A percentile compares a stretch with the other conserved stretches of the same genome.
Evolutionary conservation across 2,888 invertebrate species (phyloP).

Genomic region (Athalia rosae): DNA sequence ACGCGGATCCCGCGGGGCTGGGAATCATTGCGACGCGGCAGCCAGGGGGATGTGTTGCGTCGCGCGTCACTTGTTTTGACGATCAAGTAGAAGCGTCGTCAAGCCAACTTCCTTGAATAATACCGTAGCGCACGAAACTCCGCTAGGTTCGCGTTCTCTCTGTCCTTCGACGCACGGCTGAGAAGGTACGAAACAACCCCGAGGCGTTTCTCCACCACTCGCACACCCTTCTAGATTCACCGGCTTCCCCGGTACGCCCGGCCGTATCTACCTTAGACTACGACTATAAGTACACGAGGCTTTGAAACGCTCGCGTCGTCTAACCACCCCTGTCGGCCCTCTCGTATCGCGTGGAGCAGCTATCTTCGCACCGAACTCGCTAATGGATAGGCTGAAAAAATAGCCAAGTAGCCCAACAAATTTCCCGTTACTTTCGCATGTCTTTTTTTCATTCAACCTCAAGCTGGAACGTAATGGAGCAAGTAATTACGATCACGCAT

Average conservation of each 20-base stretch:
- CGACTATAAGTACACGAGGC: conserved; percentile 55
- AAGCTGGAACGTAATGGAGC: too few relatives aligned
- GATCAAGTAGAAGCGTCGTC: conserved; percentile 55
- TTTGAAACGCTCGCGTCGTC: conserved; percentile 51
- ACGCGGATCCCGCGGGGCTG: conserved; percentile 41
- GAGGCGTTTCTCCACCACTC: conserved; percentile 57
- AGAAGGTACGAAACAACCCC: conserved; percentile 49
- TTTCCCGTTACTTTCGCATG: too few relatives aligned
- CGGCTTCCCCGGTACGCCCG: background rate
- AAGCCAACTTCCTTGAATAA: conserved; percentile 63
- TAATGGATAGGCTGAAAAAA: background rate
- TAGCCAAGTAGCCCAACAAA: too few relatives aligned
- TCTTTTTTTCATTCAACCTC: too few relatives aligned
- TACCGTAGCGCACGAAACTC: conserved; percentile 57
- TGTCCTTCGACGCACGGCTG: too few relatives aligned
- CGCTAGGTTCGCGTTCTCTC: conserved; percentile 48
- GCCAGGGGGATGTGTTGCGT: conserved; percentile 46
- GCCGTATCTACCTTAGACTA: conserved; percentile 55
- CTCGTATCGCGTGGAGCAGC: conserved; percentile 49
- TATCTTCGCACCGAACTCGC: conserved; percentile 44
- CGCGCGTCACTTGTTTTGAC: conserved; percentile 47
- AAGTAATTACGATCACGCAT: too few relatives aligned
- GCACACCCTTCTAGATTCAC: conserved; percentile 61
- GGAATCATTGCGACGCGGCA: conserved; percentile 39
- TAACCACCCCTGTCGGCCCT: conserved; percentile 24